A percentile compares a stretch with the other conserved stretches of the same genome.
These are phyloP conservation scores for Epinotia ramella DNA, from an alignment of 2,888 invertebrate genomes.

Conservation along the genomic window DNA sequence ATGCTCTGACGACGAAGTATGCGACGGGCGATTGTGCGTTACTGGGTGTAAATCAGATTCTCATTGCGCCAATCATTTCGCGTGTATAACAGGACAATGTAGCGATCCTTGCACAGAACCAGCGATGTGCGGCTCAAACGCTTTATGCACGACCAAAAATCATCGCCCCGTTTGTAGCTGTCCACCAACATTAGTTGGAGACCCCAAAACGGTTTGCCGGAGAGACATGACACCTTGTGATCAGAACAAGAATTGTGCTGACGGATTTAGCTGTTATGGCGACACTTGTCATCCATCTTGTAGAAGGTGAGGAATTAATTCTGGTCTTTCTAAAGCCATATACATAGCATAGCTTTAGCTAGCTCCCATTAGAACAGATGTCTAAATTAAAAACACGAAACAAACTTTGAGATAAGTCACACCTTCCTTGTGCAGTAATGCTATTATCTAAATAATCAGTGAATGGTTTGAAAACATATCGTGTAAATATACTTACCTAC, in stretches of 20 bases:
- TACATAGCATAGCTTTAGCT: too few species aligned
- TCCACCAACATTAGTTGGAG: conserved; percentile 89
- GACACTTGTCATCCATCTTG: conserved; percentile 92
- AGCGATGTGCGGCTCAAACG: conserved; percentile 93
- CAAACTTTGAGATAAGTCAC: too few species aligned
- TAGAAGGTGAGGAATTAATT: conserved; percentile 83
- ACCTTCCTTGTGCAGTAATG: background rate
- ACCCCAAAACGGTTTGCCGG: conserved; percentile 90
- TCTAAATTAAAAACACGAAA: background rate
- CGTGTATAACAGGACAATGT: conserved; percentile 93
- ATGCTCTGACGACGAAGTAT: conserved; percentile 94
- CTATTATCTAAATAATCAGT: background rate
- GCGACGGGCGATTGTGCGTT: conserved; percentile 91
- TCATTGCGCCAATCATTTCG: conserved; percentile 89
- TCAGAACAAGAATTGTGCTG: conserved; percentile 88
- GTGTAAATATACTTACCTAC: background rate
- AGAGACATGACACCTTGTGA: conserved; percentile 88
- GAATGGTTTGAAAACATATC: background rate
- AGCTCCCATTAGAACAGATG: too few species aligned
- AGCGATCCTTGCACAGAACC: conserved; percentile 90
- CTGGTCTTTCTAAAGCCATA: background rate
- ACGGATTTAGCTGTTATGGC: conserved; percentile 91
- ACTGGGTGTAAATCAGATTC: conserved; percentile 93
- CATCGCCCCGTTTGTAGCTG: conserved; percentile 92
- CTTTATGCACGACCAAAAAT: conserved; percentile 88